These are phyloP conservation scores for Allobates femoralis DNA, from an alignment of 2,797 vertebrate species.

Conservation along the genomic window DNA sequence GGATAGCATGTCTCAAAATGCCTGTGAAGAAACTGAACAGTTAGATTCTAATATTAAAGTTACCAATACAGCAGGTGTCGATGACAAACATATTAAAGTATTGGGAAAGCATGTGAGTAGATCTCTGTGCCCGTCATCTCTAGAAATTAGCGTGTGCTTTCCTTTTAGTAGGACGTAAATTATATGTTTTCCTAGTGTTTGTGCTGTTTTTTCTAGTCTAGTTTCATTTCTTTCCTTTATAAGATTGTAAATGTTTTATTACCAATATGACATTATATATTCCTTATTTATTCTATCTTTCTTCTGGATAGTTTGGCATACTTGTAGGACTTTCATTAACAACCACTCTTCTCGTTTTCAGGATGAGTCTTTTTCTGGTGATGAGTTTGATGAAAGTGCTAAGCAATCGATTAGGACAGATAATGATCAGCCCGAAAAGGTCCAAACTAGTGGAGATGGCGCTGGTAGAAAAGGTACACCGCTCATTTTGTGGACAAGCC, in stretches of 20 bases:
- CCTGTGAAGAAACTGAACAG: background rate
- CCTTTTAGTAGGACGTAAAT: background rate
- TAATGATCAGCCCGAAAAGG: background rate
- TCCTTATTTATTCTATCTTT: background rate
- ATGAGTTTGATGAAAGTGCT: conserved; percentile 49
- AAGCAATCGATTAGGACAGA: background rate
- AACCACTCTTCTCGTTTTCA: background rate
- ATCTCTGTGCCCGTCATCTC: background rate
- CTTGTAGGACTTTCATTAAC: background rate
- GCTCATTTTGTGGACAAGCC: background rate
- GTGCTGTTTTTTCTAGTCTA: background rate
- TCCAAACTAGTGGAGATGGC: conserved; percentile 24
- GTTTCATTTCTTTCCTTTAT: background rate
- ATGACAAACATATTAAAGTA: background rate
- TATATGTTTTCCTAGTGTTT: background rate
- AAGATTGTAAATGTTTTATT: background rate
- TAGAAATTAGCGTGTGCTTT: conserved; percentile 15
- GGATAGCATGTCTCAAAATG: background rate
- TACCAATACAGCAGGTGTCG: background rate
- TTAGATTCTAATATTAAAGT: conserved; percentile 26
- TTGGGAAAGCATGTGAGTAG: conserved; percentile 38
- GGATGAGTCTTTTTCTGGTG: conserved; percentile 16
- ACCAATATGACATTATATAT: background rate
- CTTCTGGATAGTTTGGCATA: too few species aligned
- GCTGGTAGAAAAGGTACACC: conserved; percentile 37